phyloP scores from a whole-genome alignment of 2,888 invertebrate genomes.

The Pyrrhosoma nymphula region DNA sequence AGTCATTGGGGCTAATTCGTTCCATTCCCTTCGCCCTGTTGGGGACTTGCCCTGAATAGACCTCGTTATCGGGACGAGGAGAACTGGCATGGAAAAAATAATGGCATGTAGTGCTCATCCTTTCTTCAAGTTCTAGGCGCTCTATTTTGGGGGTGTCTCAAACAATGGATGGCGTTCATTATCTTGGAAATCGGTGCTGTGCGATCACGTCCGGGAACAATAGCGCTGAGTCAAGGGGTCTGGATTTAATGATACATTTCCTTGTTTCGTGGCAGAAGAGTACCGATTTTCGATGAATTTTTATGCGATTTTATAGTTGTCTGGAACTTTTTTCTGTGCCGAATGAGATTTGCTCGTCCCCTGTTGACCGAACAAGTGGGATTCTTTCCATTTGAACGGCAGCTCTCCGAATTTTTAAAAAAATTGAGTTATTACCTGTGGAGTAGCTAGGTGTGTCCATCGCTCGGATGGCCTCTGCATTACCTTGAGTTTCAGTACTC shows the following conservation, averaged over 20 bases:
- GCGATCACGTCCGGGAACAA: background rate
- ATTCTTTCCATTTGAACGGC: background rate
- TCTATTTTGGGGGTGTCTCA: conserved; percentile 23
- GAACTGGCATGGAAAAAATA: background rate
- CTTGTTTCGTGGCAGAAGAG: background rate
- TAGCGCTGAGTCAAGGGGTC: conserved; percentile 6
- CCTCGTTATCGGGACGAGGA: conserved; percentile 39
- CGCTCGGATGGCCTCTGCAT: too few relatives aligned
- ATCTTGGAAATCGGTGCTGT: background rate
- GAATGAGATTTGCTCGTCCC: background rate
- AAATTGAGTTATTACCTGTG: background rate
- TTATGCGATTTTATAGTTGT: background rate
- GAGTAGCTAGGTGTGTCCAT: too few relatives aligned
- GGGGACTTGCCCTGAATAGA: conserved; percentile 17
- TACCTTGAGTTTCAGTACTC: too few relatives aligned
- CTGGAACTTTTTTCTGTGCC: background rate
- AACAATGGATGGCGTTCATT: background rate
- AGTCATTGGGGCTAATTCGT: conserved; percentile 37
- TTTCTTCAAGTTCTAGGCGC: background rate
- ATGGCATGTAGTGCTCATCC: conserved; percentile 2
- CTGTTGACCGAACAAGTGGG: background rate
- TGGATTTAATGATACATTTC: conserved; percentile 20
- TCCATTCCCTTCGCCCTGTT: conserved; percentile 17
- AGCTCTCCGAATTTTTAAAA: too few relatives aligned
- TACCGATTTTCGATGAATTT: background rate